Base-by-base conservation (phyloP, 92 coral and sea anemone species). In the Umimayanthus chanpuru region DNA sequence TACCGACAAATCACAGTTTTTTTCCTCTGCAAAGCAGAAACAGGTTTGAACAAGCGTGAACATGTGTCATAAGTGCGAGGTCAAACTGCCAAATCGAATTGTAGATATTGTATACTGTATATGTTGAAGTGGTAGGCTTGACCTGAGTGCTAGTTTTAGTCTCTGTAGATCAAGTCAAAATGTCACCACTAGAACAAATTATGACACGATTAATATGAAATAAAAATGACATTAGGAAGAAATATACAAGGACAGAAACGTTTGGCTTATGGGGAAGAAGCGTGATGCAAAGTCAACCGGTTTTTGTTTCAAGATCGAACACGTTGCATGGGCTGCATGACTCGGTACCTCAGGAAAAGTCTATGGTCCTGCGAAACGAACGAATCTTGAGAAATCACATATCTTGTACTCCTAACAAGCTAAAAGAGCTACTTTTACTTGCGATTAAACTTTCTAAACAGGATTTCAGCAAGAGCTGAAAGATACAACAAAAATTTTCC, bases 241-340 rank as follows among this genome's bases (percentile, higher is more conserved):
- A 61, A 65, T 21, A 39, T 43, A 81, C 47, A 83, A 28, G 23
- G 18, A 1, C 30, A 41, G 65, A 47, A 83, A 70, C 14, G 25
- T 5, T 47, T 20, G 5, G 26, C 36, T 14, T 21, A 23, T 40
- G 64, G 15, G 38, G 28, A 44, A 43, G 38, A 67, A 68, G 78
- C 76, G 77, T 83, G 87, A 70, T 83, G 56, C 28, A 50, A 83
- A 7, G 30, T 9, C 21, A 4, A 49, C 77, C 28, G 77, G 58
- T 21, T 68, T 41, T 81, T 66, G 58, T 39, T 75, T 75, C 53
- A 83, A 20, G 44, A 68, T 70, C 77, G 87, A 83, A 83, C 87
- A 83, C 78, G 66, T 83, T 83, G 66, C 77, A 71, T 83, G 78
- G 18, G 66, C 70, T 83, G 66, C 77, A 71, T 83, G 78, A 28